Percentiles rank a stretch among this genome's conserved stretches.
Conservation (phyloP, 2,113 vertebrate genomes). For the Poicephalus meyeri region DNA sequence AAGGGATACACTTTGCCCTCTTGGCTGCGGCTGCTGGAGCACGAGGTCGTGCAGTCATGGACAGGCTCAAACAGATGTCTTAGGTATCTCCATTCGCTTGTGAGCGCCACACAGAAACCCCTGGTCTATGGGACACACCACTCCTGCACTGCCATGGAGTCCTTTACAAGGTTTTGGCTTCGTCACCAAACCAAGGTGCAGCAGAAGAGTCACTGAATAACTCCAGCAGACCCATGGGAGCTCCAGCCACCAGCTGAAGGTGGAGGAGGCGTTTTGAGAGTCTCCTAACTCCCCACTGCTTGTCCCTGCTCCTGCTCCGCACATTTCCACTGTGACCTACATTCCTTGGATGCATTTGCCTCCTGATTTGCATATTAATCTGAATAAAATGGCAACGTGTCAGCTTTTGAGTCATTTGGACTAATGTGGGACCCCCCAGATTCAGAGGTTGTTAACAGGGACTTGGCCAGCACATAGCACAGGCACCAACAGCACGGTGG, state of each 20-base stretch:
- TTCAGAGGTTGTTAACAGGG: background rate
- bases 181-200: background rate
- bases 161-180: background rate
- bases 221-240: background rate
- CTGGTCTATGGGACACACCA: accelerated
- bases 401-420: background rate
- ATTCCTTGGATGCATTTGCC: background rate
- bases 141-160: background rate
- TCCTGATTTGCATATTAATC: constrained; percentile 16
- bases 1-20: background rate
- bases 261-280: background rate
- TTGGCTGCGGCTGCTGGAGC: background rate
- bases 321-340: background rate
- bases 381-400: background rate
- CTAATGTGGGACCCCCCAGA: background rate
- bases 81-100: accelerated
- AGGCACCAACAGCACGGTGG: background rate
- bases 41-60: accelerated
- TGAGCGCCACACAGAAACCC: accelerated
- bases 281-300: background rate
- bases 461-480: background rate
- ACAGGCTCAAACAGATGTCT: background rate
- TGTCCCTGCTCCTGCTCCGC: background rate
- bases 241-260: background rate
- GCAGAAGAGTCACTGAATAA: background rate